Conservation (phyloP, 92 coral and sea anemone genomes). For the Palythoa grandiflora region DNA sequence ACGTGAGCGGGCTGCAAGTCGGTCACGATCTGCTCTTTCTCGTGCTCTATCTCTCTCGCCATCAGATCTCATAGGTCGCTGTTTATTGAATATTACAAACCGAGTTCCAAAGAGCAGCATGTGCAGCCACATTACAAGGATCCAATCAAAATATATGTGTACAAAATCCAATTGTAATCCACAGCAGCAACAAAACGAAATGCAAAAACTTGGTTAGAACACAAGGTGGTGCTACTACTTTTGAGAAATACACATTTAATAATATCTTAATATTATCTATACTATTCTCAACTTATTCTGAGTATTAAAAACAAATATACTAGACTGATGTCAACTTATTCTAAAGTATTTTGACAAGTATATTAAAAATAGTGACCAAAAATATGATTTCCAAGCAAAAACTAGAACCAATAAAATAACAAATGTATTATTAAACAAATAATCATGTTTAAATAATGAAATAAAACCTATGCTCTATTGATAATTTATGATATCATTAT, state of each 20-base stretch:
- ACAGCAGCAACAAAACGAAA: conserved; percentile 67
- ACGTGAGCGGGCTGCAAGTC: conserved; percentile 91
- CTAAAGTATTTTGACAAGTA: too few species aligned
- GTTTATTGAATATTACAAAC: conserved; percentile 40
- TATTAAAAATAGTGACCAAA: too few species aligned
- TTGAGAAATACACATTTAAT: not conserved
- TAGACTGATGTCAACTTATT: too few species aligned
- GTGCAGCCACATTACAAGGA: conserved; percentile 63
- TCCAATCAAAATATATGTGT: conserved; percentile 38
- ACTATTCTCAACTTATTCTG: too few species aligned
- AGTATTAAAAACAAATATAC: too few species aligned
- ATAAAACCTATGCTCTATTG: too few species aligned
- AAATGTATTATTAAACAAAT: too few species aligned
- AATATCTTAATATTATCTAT: too few species aligned
- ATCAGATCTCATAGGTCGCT: conserved; percentile 90
- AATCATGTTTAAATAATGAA: too few species aligned
- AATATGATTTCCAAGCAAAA: too few species aligned
- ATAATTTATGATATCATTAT: too few species aligned
- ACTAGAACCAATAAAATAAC: too few species aligned
- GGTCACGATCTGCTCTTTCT: conserved; percentile 93
- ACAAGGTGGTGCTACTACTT: not conserved
- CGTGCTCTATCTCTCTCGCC: conserved; percentile 84
- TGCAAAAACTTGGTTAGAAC: conserved; percentile 73
- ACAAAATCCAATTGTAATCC: conserved; percentile 53
- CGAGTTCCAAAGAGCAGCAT: conserved; percentile 8